Base-by-base conservation (phyloP, 2,113 vertebrate genomes). In the Tenebrosternarchus preto region DNA sequence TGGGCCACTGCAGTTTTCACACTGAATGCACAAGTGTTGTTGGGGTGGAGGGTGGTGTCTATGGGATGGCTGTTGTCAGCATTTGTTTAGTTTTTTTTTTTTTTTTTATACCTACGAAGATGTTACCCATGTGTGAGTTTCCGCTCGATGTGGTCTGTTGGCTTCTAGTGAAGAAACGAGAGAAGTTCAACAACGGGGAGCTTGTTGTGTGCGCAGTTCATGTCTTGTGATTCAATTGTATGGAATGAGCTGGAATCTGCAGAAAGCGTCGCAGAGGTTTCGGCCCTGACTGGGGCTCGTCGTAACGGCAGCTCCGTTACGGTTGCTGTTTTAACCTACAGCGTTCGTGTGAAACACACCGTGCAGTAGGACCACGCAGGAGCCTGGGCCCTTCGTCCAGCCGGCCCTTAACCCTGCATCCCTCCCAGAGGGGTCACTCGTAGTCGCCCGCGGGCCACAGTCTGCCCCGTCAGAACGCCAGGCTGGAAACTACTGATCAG, bases 201-300 rank as follows among this genome's bases (percentile, higher is more conserved):
- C 33, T 66, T 31, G 68, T 29, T 64, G 68, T 76, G 12, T 76
- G 68, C 17, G 43, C 46, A 76, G 74, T 59, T 78, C 86, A 77
- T 67, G 77, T 75, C 77, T 43, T 86, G 63, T 72, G 85, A 92
- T 86, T 82, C 66, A 85, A 83, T 72, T 70, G 85, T 76, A 43
- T 72, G 82, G 79, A 85, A 80, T 68, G 22, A 67, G 64, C 71
- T 43, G 71, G 77, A 81, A 81, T 80, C 27, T 68, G n/a, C n/a
- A n/a, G n/a, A n/a, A n/a, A n/a, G n/a, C n/a, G n/a, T n/a, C 84
- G 60, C 82, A 78, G 76, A 84, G 83, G 64, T 55, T 73, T 77
- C 70, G 46, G n/a, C n/a, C n/a, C n/a, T n/a, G n/a, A n/a, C n/a
- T n/a, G n/a, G n/a, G n/a, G n/a, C n/a, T n/a, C n/a, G n/a, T n/a